phyloP scores from a whole-genome alignment of 2,797 vertebrate genomes.

The Heteromormyrus szaboi region DNA sequence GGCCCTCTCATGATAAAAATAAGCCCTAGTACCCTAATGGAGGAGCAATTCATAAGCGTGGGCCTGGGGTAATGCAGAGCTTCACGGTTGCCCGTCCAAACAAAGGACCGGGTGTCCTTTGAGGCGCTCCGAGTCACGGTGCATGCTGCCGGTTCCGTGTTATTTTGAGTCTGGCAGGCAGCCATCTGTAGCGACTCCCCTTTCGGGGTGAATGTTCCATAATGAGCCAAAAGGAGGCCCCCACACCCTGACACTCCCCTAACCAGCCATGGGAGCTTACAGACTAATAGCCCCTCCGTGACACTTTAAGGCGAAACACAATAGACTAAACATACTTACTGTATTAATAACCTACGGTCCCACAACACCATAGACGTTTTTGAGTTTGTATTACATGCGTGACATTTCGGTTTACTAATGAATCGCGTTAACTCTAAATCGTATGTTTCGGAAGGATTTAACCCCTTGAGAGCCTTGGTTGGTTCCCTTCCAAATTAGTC shows the following conservation, averaged over 20 bases:
- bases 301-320: background rate
- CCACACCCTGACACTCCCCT: background rate
- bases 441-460: background rate
- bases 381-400: background rate
- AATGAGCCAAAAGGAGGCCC: background rate
- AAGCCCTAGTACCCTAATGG: background rate
- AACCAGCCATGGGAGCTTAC: background rate
- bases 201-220: background rate
- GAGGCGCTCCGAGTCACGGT: background rate
- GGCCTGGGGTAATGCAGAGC: background rate
- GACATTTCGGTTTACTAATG: background rate
- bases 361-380: background rate
- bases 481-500: background rate
- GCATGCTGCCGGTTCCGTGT: too few species aligned
- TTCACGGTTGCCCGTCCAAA: background rate
- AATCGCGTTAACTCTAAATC: background rate
- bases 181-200: background rate
- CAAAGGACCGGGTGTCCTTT: background rate
- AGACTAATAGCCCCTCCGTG: background rate
- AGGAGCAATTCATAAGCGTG: too few species aligned
- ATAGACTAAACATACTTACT: slow-evolving; percentile 7
- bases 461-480: background rate
- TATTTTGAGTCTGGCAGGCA: background rate
- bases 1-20: background rate
- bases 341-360: slow-evolving; percentile 1